Percentiles rank a stretch among this genome's conserved stretches.
Conservation (phyloP, 2,797 vertebrate genomes). For the Heterohyrax brucei region DNA sequence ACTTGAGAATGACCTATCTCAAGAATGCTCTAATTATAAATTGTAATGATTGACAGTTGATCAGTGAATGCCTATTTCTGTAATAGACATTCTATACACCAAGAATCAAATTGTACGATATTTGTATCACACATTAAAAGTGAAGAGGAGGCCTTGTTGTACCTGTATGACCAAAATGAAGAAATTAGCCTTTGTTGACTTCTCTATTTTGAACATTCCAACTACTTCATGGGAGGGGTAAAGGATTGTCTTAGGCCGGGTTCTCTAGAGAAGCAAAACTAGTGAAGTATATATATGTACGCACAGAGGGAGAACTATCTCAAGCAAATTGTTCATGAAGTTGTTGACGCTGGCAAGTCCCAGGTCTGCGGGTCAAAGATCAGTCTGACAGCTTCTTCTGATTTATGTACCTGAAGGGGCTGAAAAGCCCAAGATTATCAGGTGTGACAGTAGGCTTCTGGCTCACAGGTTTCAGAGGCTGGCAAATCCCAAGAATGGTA, state of each 20-base stretch:
- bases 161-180: neutral
- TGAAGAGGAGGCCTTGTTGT: neutral
- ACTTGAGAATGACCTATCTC: neutral
- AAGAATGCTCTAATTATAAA: neutral
- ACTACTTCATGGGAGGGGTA: conserved; percentile 21
- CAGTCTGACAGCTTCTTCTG: too few relatives aligned
- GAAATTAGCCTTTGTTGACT: conserved; percentile 59
- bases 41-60: neutral
- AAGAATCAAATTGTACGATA: neutral
- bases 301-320: too few relatives aligned
- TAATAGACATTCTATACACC: neutral
- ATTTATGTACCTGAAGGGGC: too few relatives aligned
- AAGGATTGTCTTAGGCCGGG: neutral
- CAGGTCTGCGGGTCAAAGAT: too few relatives aligned
- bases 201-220: conserved; percentile 58
- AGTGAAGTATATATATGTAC: too few relatives aligned
- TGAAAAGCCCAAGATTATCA: too few relatives aligned
- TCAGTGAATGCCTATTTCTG: neutral
- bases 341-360: too few relatives aligned
- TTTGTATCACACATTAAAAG: conserved; percentile 41
- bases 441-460: too few relatives aligned
- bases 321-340: too few relatives aligned
- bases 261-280: too few relatives aligned
- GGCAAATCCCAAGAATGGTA: too few relatives aligned
- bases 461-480: too few relatives aligned